These are phyloP conservation scores for Natator depressus DNA, from an alignment of 2,113 vertebrate genomes.

Conservation along the genomic window DNA sequence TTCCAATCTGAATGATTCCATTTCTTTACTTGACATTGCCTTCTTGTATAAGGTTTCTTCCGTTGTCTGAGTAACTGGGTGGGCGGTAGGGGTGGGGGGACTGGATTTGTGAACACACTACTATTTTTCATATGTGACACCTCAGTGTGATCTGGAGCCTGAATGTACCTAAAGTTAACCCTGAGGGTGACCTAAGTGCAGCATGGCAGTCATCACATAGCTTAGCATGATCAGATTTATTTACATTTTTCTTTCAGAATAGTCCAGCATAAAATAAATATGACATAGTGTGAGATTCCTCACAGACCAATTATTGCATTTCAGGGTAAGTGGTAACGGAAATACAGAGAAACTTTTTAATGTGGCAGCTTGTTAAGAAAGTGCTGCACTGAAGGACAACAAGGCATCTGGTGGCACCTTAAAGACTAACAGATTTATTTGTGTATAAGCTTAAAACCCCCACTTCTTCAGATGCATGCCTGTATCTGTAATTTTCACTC, in stretches of 20 bases:
- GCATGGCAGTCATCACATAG: background rate
- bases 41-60: background rate
- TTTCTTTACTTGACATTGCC: background rate
- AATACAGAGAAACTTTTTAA: background rate
- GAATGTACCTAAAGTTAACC: background rate
- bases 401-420: no score
- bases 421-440: no score
- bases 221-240: background rate
- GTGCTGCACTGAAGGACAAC: rapidly evolving
- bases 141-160: background rate
- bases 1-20: background rate
- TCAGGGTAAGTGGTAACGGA: background rate
- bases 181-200: background rate
- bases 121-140: background rate
- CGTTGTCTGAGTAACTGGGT: background rate
- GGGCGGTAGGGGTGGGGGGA: background rate
- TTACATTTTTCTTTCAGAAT: background rate
- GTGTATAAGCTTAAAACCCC: no score
- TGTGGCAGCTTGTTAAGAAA: background rate
- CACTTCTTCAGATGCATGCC: no score
- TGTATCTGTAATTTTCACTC: no score
- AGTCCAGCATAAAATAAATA: background rate
- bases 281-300: background rate
- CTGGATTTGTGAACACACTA: background rate
- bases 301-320: background rate